phyloP scores from a whole-genome alignment of 2,888 invertebrate species.

The Oligia fasciuncula region DNA sequence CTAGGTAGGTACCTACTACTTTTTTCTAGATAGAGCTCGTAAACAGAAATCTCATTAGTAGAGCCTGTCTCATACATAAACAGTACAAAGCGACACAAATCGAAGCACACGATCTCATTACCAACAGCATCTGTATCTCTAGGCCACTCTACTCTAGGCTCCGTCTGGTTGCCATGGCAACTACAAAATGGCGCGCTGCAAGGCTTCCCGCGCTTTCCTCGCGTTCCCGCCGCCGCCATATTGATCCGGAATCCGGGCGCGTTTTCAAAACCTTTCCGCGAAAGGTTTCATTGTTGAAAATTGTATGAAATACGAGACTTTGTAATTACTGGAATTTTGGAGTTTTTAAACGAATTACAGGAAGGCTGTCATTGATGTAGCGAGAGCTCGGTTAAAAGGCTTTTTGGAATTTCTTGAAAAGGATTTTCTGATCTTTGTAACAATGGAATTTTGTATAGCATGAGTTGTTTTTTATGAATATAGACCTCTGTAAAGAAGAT shows the following conservation, averaged over 20 bases:
- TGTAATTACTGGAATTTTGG: slow-evolving; percentile 38
- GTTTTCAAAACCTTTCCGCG: slow-evolving; percentile 69
- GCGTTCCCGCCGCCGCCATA: slow-evolving; percentile 72
- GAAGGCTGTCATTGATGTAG: slow-evolving; percentile 7
- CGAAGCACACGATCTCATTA: slow-evolving; percentile 44
- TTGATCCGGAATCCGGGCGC: slow-evolving; percentile 72
- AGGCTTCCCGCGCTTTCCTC: slow-evolving; percentile 80
- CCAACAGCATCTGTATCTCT: slow-evolving; percentile 20
- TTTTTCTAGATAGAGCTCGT: not conserved
- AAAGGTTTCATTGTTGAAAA: slow-evolving; percentile 46
- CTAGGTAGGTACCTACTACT: not conserved
- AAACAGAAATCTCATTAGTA: slow-evolving; percentile 29
- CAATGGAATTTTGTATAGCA: not conserved
- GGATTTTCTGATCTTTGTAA: not conserved
- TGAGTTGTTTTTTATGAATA: not conserved
- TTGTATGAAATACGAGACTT: slow-evolving; percentile 17
- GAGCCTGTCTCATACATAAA: slow-evolving; percentile 3
- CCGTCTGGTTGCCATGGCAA: slow-evolving; percentile 73
- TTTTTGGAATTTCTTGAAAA: slow-evolving; percentile 2
- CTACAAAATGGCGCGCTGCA: slow-evolving; percentile 75
- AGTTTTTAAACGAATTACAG: slow-evolving; percentile 21
- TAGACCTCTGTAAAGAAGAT: not conserved
- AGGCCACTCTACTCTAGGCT: slow-evolving; percentile 43
- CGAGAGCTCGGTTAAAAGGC: not conserved
- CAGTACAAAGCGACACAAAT: slow-evolving; percentile 28